These are phyloP conservation scores for Cathartes aura DNA, from an alignment of 2,113 vertebrate genomes.

Conservation along the genomic window DNA sequence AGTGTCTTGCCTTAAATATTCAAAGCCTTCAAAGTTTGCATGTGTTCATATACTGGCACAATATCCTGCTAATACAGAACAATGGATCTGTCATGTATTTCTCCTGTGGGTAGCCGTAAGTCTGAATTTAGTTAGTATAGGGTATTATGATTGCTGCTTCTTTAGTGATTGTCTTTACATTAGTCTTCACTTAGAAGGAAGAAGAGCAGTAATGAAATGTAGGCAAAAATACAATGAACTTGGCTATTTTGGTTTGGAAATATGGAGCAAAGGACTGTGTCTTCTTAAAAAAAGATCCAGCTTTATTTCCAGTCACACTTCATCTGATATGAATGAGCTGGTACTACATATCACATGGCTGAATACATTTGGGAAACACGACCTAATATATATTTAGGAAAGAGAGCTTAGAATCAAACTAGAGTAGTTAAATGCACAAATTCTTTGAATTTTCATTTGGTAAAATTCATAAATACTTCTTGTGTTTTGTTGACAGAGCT, in stretches of 20 bases:
- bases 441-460: background rate
- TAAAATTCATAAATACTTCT: background rate
- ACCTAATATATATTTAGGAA: slow-evolving; percentile 54
- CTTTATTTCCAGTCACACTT: slow-evolving; percentile 76
- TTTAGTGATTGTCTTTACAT: slow-evolving; percentile 71
- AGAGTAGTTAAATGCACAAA: background rate
- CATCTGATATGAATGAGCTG: slow-evolving; percentile 71
- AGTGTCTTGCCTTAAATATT: slow-evolving; percentile 87
- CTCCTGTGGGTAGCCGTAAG: slow-evolving; percentile 76
- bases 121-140: slow-evolving; percentile 73
- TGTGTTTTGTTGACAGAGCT: background rate
- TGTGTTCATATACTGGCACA: slow-evolving; percentile 82
- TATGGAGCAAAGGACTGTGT: slow-evolving; percentile 51
- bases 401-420: background rate
- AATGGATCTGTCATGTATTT: slow-evolving; percentile 86
- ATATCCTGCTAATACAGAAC: slow-evolving; percentile 84
- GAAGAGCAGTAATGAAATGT: slow-evolving; percentile 61
- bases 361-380: slow-evolving; percentile 68
- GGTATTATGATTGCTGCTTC: slow-evolving; percentile 72
- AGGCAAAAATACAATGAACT: slow-evolving; percentile 68
- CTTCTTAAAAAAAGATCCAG: slow-evolving; percentile 64
- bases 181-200: slow-evolving; percentile 72
- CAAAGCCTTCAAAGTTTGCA: slow-evolving; percentile 84
- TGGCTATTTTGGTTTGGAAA: slow-evolving; percentile 72
- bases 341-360: slow-evolving; percentile 59